Conservation (phyloP, 2,888 invertebrate genomes). For the Tachina grossa region DNA sequence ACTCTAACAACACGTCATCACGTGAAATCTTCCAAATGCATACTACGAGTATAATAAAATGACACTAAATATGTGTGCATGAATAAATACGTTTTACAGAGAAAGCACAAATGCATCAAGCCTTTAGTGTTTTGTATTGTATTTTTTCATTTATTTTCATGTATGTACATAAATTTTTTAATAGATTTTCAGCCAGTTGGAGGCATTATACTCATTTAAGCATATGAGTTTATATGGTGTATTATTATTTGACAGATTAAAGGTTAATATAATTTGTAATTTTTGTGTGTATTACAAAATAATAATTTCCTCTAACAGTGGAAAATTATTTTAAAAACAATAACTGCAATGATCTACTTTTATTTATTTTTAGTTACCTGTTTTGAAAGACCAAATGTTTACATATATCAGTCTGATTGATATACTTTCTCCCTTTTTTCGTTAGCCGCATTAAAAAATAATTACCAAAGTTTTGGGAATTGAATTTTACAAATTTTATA, state of each 20-base stretch:
- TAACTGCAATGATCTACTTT: neutral
- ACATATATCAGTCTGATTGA: no score
- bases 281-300: neutral
- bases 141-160: neutral
- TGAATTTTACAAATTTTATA: no score
- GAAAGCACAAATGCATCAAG: slow-evolving; percentile 32
- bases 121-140: neutral
- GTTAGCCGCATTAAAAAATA: no score
- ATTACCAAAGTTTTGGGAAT: no score
- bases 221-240: neutral
- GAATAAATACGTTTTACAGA: neutral
- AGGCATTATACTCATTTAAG: no score
- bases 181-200: neutral
- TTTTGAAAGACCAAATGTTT: no score
- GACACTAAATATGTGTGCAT: neutral
- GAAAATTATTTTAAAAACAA: slow-evolving; percentile 23
- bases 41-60: no score
- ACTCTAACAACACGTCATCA: no score
- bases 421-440: no score
- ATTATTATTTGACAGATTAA: slow-evolving; percentile 32
- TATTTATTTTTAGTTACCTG: no score
- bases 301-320: slow-evolving; percentile 36
- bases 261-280: slow-evolving; percentile 65
- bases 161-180: neutral
- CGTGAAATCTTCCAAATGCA: no score